phyloP scores from a whole-genome alignment of 2,888 invertebrate species.

The Eudemis profundana region DNA sequence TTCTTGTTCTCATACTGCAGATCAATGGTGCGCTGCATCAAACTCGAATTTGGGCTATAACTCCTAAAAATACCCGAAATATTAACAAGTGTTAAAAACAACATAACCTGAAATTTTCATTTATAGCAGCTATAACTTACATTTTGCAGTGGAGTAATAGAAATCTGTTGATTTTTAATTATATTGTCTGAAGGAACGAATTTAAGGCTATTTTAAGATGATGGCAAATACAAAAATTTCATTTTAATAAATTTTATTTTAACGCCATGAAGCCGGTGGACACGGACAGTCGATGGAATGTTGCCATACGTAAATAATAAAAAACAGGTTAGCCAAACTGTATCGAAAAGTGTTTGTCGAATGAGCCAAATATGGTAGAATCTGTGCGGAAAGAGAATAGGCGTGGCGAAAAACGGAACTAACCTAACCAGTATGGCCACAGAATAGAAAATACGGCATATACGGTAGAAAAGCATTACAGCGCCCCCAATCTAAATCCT shows the following conservation, averaged over 20 bases:
- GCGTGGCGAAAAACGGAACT: no score
- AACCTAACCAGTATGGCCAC: no score
- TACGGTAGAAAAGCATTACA: no score
- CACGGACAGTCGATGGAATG: no score
- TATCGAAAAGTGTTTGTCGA: no score
- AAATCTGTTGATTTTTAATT: background rate
- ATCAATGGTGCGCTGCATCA: constrained; percentile 83
- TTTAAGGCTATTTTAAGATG: background rate
- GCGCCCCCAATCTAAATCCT: no score
- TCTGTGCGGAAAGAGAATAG: no score
- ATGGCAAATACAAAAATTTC: background rate
- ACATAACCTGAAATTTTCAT: constrained; percentile 27
- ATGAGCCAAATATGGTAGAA: no score
- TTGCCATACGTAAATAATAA: no score
- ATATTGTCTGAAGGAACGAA: background rate
- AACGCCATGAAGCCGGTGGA: background rate
- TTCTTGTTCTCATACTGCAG: constrained; percentile 80
- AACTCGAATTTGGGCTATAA: constrained; percentile 66
- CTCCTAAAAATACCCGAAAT: constrained; percentile 60
- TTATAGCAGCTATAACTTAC: constrained; percentile 2
- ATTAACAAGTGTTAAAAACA: constrained; percentile 15
- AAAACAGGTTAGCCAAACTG: no score
- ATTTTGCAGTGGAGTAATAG: background rate
- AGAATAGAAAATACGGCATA: no score
- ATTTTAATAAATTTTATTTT: background rate